These are phyloP conservation scores for Perccottus glenii DNA, from an alignment of 2,113 vertebrate genomes.

Conservation along the genomic window DNA sequence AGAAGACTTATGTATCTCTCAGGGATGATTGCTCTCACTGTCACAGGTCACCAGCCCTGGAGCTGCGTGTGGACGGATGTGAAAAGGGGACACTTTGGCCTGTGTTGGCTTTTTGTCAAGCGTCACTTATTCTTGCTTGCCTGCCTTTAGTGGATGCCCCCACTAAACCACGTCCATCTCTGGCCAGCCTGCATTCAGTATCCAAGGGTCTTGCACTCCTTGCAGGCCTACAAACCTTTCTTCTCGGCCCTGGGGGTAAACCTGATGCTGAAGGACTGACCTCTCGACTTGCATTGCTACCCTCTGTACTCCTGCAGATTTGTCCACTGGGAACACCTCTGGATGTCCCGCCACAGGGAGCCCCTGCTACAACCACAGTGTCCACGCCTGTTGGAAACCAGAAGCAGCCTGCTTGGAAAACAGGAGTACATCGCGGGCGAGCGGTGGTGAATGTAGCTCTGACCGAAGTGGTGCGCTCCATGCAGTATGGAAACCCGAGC, in stretches of 20 bases:
- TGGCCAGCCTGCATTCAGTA: slow-evolving; percentile 84
- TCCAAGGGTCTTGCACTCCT: slow-evolving; percentile 87
- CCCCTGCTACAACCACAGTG: slow-evolving; percentile 20
- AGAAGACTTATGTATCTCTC: slow-evolving; percentile 80
- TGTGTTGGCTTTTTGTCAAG: slow-evolving; percentile 82
- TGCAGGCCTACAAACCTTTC: slow-evolving; percentile 83
- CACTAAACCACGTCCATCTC: slow-evolving; percentile 81
- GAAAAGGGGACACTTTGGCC: slow-evolving; percentile 86
- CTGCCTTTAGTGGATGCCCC: slow-evolving; percentile 87
- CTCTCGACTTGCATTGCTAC: slow-evolving; percentile 81
- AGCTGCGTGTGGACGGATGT: slow-evolving; percentile 70
- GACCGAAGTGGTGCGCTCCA: slow-evolving; percentile 88
- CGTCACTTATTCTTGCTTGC: slow-evolving; percentile 82
- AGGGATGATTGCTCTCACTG: slow-evolving; percentile 85
- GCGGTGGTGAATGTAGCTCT: slow-evolving; percentile 86
- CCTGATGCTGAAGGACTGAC: slow-evolving; percentile 80
- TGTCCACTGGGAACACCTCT: slow-evolving; percentile 90
- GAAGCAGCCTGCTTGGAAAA: slow-evolving; percentile 91
- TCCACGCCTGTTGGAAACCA: slow-evolving; percentile 70
- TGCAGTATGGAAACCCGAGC: slow-evolving; percentile 88
- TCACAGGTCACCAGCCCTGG: slow-evolving; percentile 78
- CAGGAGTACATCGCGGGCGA: slow-evolving; percentile 84
- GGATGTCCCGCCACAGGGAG: slow-evolving; percentile 78
- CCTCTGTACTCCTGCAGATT: slow-evolving; percentile 83
- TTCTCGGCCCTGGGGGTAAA: slow-evolving; percentile 74